A percentile compares a stretch with the other conserved stretches of the same genome.
Conservation (phyloP, 2,888 invertebrate genomes). For the Altica lythri region DNA sequence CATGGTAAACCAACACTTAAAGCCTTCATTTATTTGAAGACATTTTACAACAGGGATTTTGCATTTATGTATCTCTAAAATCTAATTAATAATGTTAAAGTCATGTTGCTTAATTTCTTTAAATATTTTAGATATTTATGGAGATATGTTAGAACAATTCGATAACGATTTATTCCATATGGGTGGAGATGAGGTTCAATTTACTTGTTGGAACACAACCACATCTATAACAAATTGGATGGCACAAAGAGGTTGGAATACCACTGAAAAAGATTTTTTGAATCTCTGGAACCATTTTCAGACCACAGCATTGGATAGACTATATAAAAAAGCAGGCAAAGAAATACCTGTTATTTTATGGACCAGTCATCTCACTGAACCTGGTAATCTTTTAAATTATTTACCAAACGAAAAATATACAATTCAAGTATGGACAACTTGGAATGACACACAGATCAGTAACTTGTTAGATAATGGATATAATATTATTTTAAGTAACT, state of each 20-base stretch:
- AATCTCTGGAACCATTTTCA: slow-evolving; percentile 80
- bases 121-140: slow-evolving; percentile 68
- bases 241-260: slow-evolving; percentile 65
- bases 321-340: slow-evolving; percentile 59
- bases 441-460: slow-evolving; percentile 65
- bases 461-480: slow-evolving; percentile 75
- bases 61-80: no score
- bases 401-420: slow-evolving; percentile 77
- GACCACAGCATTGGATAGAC: slow-evolving; percentile 64
- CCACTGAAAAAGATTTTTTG: slow-evolving; percentile 61
- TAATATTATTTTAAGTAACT: slow-evolving; percentile 80
- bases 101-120: slow-evolving; percentile 12
- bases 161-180: slow-evolving; percentile 81
- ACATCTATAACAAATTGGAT: slow-evolving; percentile 71
- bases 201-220: slow-evolving; percentile 78
- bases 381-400: slow-evolving; percentile 66
- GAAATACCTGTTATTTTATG: slow-evolving; percentile 72
- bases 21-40: neutral
- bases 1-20: no score
- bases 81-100: no score
- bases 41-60: no score
- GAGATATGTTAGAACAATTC: slow-evolving; percentile 75
- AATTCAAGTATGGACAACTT: slow-evolving; percentile 82
- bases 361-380: slow-evolving; percentile 80
- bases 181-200: slow-evolving; percentile 81